phyloP scores from a whole-genome alignment of 2,113 vertebrate species.

The Heliornis fulica region DNA sequence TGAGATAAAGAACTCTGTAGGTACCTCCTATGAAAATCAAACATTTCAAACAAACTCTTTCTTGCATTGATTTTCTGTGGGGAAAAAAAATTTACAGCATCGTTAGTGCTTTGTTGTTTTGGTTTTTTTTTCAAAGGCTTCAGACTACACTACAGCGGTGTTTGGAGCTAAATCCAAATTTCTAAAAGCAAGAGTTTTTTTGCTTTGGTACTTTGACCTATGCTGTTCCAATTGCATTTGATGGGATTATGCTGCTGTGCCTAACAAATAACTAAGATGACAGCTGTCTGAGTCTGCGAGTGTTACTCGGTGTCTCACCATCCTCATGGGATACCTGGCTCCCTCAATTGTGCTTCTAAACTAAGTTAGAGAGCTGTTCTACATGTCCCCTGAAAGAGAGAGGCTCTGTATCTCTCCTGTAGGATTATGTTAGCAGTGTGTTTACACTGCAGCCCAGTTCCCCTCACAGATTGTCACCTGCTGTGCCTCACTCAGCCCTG shows the following conservation, averaged over 20 bases:
- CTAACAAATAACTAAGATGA: neutral
- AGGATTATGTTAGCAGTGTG: neutral
- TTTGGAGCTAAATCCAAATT: neutral
- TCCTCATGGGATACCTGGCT: neutral
- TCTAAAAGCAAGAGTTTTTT: neutral
- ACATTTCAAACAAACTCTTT: neutral
- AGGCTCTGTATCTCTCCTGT: fast-evolving
- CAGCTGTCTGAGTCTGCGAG: neutral
- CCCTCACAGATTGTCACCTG: neutral
- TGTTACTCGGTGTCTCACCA: neutral
- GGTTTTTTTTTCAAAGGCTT: neutral
- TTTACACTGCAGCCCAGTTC: neutral
- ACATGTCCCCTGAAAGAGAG: neutral
- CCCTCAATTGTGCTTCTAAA: neutral
- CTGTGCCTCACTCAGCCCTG: neutral
- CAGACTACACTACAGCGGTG: neutral
- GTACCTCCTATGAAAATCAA: neutral
- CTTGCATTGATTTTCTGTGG: neutral
- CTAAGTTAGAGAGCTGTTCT: neutral
- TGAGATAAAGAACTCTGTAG: neutral
- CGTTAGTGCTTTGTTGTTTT: neutral
- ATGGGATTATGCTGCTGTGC: neutral
- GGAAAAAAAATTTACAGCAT: neutral
- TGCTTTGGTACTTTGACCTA: neutral
- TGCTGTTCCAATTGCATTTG: neutral